Evolutionary conservation across 2,113 vertebrate genomes (phyloP).

Genomic region (Gambusia affinis): DNA sequence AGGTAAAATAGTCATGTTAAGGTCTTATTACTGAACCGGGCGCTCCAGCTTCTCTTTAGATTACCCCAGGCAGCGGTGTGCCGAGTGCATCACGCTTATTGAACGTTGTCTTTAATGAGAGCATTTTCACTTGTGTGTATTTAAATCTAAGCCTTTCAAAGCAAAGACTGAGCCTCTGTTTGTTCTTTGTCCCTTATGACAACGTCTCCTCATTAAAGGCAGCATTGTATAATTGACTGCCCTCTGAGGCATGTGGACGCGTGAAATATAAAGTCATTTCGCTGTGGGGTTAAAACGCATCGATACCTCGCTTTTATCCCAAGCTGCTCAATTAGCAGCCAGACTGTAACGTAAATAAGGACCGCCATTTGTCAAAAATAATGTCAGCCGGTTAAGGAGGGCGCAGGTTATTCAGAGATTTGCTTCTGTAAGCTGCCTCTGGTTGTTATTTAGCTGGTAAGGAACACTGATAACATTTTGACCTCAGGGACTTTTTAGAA

Average conservation of each 20-base stretch:
- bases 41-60: constrained; percentile 6
- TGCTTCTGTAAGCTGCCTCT: background rate
- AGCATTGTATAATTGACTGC: constrained; percentile 24
- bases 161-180: background rate
- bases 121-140: constrained; percentile 11
- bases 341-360: background rate
- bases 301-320: constrained; percentile 20
- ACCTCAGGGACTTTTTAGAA: background rate
- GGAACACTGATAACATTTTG: background rate
- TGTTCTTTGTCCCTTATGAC: constrained; percentile 8
- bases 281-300: constrained; percentile 16
- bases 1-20: constrained; percentile 21
- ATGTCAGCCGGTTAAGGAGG: constrained; percentile 15
- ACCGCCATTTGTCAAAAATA: constrained; percentile 29
- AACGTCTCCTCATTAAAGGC: constrained; percentile 37
- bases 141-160: constrained; percentile 6
- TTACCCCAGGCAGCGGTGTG: background rate
- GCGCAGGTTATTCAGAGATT: background rate
- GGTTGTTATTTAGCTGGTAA: background rate
- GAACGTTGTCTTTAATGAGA: constrained; percentile 15
- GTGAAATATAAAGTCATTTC: constrained; percentile 40
- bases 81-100: constrained; percentile 5
- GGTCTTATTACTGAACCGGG: constrained; percentile 13
- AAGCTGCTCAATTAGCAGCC: constrained; percentile 35
- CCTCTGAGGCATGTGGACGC: constrained; percentile 27